Evolutionary conservation across 2,888 invertebrate species (phyloP).

Genomic region (Nezara viridula): DNA sequence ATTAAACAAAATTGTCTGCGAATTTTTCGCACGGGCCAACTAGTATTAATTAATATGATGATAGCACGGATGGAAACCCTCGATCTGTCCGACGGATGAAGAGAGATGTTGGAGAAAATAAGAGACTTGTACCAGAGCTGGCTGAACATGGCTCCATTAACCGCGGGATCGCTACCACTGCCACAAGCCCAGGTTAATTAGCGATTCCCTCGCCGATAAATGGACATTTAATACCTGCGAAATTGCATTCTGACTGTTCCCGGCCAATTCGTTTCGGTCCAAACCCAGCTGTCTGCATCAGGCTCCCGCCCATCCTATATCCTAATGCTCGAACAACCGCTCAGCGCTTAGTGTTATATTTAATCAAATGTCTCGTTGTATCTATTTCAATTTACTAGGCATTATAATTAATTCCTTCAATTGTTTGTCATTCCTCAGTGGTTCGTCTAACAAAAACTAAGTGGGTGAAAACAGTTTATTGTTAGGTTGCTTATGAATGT

Average conservation of each 20-base stretch:
- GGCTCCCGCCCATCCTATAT: neutral
- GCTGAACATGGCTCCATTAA: neutral
- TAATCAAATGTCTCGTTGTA: neutral
- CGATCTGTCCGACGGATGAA: neutral
- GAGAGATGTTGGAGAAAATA: neutral
- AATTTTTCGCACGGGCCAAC: too few species aligned
- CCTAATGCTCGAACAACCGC: neutral
- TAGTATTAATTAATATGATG: too few species aligned
- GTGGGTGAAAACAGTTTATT: too few species aligned
- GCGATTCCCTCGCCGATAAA: neutral
- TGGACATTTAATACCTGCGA: slow-evolving; percentile 13
- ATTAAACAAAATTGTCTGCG: too few species aligned
- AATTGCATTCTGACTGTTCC: neutral
- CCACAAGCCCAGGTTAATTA: neutral
- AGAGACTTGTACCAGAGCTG: neutral
- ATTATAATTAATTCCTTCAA: too few species aligned
- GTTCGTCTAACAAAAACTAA: too few species aligned
- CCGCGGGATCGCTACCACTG: neutral
- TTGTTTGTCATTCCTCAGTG: too few species aligned
- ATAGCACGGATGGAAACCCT: neutral
- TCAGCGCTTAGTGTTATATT: neutral
- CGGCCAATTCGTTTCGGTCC: neutral
- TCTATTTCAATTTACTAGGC: neutral
- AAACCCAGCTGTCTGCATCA: slow-evolving; percentile 17
- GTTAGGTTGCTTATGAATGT: too few species aligned